phyloP scores from a whole-genome alignment of 2,888 invertebrate genomes.

The Sphinx pinastri region DNA sequence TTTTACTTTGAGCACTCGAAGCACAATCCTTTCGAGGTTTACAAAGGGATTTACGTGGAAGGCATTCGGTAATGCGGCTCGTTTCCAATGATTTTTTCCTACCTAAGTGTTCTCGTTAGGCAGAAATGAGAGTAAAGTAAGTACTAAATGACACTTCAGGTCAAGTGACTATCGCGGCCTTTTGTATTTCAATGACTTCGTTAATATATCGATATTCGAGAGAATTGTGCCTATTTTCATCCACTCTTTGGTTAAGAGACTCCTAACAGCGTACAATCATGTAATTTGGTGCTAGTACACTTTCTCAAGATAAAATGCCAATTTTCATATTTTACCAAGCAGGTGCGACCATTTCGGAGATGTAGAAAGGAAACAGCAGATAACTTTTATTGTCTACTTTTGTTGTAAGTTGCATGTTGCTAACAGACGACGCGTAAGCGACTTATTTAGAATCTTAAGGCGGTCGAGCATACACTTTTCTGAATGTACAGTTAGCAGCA shows the following conservation, averaged over 20 bases:
- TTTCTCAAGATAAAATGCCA: too few species aligned
- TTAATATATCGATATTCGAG: not conserved
- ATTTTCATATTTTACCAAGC: too few species aligned
- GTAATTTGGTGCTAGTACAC: not conserved
- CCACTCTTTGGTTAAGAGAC: too few species aligned
- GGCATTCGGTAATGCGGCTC: slow-evolving; percentile 55
- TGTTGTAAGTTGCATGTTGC: too few species aligned
- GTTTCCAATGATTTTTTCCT: slow-evolving; percentile 54
- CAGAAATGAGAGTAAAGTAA: slow-evolving; percentile 29
- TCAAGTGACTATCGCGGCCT: slow-evolving; percentile 14
- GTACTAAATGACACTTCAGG: slow-evolving; percentile 32
- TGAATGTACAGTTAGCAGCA: too few species aligned
- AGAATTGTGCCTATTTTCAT: not conserved
- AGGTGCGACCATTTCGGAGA: too few species aligned
- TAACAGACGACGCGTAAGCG: too few species aligned
- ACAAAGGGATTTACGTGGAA: slow-evolving; percentile 50
- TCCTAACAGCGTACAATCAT: too few species aligned
- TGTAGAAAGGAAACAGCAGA: too few species aligned
- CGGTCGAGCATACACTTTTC: too few species aligned
- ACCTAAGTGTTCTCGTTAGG: slow-evolving; percentile 39
- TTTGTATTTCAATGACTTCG: slow-evolving; percentile 14
- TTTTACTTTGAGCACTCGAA: not conserved
- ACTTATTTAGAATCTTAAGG: too few species aligned
- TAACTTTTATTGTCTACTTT: too few species aligned
- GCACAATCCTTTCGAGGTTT: slow-evolving; percentile 46